phyloP scores from a whole-genome alignment of 64 coral and sea anemone species.

The Astreopora myriophthalma region DNA sequence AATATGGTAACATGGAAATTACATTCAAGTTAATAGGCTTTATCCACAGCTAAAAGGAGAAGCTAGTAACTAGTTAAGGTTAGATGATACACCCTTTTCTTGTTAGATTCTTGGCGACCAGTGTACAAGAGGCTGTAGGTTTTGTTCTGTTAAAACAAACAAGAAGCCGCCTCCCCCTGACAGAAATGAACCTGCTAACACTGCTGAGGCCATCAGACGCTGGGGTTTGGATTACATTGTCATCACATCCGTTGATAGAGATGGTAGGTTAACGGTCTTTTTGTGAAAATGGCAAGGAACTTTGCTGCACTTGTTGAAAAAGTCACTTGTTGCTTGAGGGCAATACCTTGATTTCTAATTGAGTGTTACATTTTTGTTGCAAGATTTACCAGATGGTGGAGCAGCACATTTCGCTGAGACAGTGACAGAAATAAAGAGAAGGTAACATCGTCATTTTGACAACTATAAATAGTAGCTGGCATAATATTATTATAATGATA shows the following conservation, averaged over 20 bases:
- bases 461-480: too few relatives aligned
- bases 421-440: conserved; percentile 93
- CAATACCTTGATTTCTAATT: not conserved
- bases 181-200: conserved; percentile 89
- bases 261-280: conserved; percentile 66
- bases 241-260: conserved; percentile 98
- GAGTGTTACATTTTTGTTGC: not conserved
- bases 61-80: too few relatives aligned
- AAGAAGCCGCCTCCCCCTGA: conserved; percentile 91
- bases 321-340: not conserved
- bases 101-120: conserved; percentile 93
- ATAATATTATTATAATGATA: not conserved
- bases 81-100: too few relatives aligned
- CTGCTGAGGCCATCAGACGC: conserved; percentile 81
- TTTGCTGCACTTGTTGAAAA: too few relatives aligned
- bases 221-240: conserved; percentile 95
- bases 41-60: too few relatives aligned
- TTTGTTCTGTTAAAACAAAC: conserved; percentile 98
- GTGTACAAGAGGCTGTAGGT: conserved; percentile 95
- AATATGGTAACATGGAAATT: too few relatives aligned
- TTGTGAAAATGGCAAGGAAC: not conserved
- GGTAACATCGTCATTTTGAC: too few relatives aligned
- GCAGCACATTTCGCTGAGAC: conserved; percentile 95
- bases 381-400: conserved; percentile 95
- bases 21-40: too few relatives aligned